Evolutionary conservation across 92 coral and sea anemone species (phyloP).

Genomic region (Epizoanthus scotinus): DNA sequence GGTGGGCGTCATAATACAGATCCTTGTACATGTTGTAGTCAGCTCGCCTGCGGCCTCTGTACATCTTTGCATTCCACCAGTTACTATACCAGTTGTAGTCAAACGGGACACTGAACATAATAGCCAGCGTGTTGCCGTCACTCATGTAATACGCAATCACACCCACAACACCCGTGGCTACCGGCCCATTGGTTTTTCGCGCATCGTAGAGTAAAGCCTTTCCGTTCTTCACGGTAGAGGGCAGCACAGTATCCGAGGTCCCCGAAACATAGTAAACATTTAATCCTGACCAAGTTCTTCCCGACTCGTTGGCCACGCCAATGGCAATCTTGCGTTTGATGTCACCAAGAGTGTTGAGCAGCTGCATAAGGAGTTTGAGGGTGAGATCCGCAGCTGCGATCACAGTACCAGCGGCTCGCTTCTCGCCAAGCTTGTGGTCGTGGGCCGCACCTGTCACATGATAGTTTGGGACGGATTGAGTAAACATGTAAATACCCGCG

Average conservation of each 20-base stretch:
- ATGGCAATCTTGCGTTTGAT: slow-evolving; percentile 49
- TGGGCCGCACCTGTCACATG: no score
- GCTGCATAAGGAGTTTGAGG: slow-evolving; percentile 10
- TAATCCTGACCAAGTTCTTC: slow-evolving; percentile 28
- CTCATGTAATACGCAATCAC: slow-evolving; percentile 47
- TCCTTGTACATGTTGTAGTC: slow-evolving; percentile 40
- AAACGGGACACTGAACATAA: slow-evolving; percentile 60
- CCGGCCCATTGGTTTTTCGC: slow-evolving; percentile 46
- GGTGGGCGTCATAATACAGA: slow-evolving; percentile 35
- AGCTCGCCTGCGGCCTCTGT: slow-evolving; percentile 37
- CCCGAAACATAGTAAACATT: slow-evolving; percentile 42
- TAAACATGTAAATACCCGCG: no score
- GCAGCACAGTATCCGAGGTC: slow-evolving; percentile 40
- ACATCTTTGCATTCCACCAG: slow-evolving; percentile 63
- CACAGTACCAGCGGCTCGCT: not conserved
- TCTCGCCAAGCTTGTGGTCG: not conserved
- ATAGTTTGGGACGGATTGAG: no score
- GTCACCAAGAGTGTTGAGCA: slow-evolving; percentile 28
- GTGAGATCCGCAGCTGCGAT: slow-evolving; percentile 3
- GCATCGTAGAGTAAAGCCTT: slow-evolving; percentile 41
- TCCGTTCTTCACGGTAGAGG: slow-evolving; percentile 5
- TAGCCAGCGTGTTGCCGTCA: slow-evolving; percentile 45
- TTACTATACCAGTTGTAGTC: slow-evolving; percentile 48
- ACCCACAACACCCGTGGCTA: slow-evolving; percentile 60
- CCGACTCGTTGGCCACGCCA: slow-evolving; percentile 36